Conservation (phyloP, 2,888 invertebrate species). For the Lingula anatina region DNA sequence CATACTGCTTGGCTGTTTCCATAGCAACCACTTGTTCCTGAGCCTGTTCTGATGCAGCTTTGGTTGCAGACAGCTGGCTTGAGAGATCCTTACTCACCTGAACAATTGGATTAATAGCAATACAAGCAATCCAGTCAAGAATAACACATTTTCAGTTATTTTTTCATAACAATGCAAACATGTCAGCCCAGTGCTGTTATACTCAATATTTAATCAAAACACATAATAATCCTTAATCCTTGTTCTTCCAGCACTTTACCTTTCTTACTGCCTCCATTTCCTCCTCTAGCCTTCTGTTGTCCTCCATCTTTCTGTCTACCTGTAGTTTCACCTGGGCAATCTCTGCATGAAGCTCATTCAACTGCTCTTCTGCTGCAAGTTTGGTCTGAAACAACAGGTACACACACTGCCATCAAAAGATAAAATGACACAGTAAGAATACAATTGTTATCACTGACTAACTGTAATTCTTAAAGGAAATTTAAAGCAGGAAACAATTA, state of each 20-base stretch:
- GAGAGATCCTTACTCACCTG: conserved; percentile 40
- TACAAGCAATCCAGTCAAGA: neutral
- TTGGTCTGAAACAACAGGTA: conserved; percentile 22
- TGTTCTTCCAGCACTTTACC: no score
- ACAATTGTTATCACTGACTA: conserved; percentile 1
- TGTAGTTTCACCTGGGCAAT: conserved; percentile 16
- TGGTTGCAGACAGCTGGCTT: conserved; percentile 31
- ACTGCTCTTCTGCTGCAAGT: conserved; percentile 31
- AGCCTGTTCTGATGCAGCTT: conserved; percentile 34
- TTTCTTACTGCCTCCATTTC: conserved; percentile 32
- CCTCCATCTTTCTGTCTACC: conserved; percentile 7
- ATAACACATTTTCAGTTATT: neutral
- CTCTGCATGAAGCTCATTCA: conserved; percentile 27
- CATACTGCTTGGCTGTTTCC: conserved; percentile 33
- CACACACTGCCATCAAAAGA: neutral
- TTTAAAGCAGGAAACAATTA: no score
- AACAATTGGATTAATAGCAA: neutral
- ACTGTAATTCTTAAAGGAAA: no score
- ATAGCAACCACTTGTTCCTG: conserved; percentile 33
- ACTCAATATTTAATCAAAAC: no score
- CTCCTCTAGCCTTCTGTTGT: conserved; percentile 19
- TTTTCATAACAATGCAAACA: no score
- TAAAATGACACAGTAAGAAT: neutral
- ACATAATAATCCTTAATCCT: no score
- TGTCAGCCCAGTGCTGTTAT: no score